Percentiles rank a stretch among this genome's conserved stretches.
phyloP scores from a whole-genome alignment of 2,113 vertebrate genomes.

The Chaetura pelagica region DNA sequence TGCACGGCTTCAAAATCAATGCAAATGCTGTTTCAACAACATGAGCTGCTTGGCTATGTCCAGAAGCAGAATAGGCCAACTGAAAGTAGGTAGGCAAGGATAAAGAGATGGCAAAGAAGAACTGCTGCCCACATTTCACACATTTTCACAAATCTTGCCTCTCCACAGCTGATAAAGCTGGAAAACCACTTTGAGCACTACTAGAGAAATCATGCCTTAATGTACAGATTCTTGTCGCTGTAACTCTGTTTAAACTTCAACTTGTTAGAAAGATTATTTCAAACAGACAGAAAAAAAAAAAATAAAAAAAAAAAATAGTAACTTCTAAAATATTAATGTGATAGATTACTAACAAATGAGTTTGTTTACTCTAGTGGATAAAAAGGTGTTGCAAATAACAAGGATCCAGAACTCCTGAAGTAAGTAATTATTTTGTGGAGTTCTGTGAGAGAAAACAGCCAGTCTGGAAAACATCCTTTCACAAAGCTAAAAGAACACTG shows the following conservation, averaged over 20 bases:
- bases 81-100: not conserved
- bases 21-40: not conserved
- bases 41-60: not conserved
- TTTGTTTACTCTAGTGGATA: not conserved
- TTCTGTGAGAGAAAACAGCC: not conserved
- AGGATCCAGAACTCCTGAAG: not conserved
- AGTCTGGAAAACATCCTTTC: not conserved
- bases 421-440: not conserved
- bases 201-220: not conserved
- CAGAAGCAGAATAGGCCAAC: not conserved
- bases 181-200: not conserved
- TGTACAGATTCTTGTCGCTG: not conserved
- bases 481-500: not conserved
- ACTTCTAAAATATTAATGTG: not conserved
- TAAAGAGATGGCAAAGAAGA: not conserved
- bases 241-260: not conserved
- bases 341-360: not conserved
- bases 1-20: not conserved
- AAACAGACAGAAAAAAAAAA: not conserved
- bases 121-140: not conserved
- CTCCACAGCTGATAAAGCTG: not conserved
- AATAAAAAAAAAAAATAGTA: not conserved
- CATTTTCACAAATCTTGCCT: not conserved
- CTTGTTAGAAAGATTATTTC: not conserved
- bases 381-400: not conserved